Evolutionary conservation across 2,888 invertebrate species (phyloP), one percentile per base, ranked within the genome.

Genomic region (Helleia helle): DNA sequence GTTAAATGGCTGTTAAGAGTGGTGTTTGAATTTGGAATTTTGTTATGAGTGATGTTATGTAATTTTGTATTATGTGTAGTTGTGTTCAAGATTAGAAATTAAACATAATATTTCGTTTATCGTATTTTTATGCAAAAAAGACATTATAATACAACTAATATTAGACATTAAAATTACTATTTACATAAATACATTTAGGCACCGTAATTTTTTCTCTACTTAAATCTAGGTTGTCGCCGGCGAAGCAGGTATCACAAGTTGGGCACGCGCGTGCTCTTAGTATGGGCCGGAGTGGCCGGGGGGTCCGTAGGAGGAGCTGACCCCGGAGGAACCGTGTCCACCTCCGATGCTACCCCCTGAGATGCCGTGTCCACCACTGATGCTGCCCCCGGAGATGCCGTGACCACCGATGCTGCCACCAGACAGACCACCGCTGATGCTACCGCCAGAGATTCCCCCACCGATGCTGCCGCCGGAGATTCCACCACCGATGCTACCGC

Each of bases 221-320:
- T 84, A 83, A 54, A 62, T 68, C 74, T 81, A 79, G 56, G 52
- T 73, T 73, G 69, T 77, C 79, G 81, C 79, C 79, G 80, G 75
- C 81, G 65, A 62, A 75, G 73, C 80, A 76, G 77, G 71, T 84
- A 84, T 83, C 83, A 83, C 84, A 83, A 69, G 69, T 64, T 65
- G 59, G 66, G 63, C 70, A 70, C 62, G 56, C 55, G 46, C 42
- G 48, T 48, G 71, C 69, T 63, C 52, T 72, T 88, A 87, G 70
- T 91, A 91, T 50, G 91, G 90, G 64, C 90, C 90, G 60, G 91
- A 90, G 61, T 86, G 88, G 49, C 87, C 88, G 60, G 90, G 90
- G 61, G 89, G 85, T 47, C 90, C 90, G 76, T 90, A 90, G 50
- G 81, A 87, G 57, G 85, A 64, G 84, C 87, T 87, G 59, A 87